Base-by-base conservation (phyloP, 2,113 vertebrate species). In the Anser cygnoides region DNA sequence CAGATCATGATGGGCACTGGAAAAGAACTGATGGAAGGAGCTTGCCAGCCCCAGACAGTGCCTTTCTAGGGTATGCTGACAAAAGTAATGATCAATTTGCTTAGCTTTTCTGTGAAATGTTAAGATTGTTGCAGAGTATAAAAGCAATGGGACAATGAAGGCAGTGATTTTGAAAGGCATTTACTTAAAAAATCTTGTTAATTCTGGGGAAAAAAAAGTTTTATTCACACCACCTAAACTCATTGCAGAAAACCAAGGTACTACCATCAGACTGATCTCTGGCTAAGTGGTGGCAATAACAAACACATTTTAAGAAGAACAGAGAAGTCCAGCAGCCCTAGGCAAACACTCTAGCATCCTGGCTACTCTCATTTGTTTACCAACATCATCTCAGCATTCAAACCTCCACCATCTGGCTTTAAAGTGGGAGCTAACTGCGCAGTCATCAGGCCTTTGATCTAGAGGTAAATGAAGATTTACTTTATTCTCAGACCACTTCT, bases 381-480 rank as follows among this genome's bases (percentile, higher is more conserved):
- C 67, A 84, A 55, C 31, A 61, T 87, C 46, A 55, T 87, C 43
- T 93, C 59, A 43, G 28, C 54, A 90, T 92, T 96, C 71, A 80
- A 80, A 90, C 17, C 50, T 55, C 46, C 50, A 73, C 23, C 26
- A n/a, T 74, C 70, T 79, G 71, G 43, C 58, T 88, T 81, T 76
- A 57, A 84, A 91, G 65, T 41, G 31, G 62, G n/a, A 83, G 72
- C 74, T 74, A 83, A 61, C n/a, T 71, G 79, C 76, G 62, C 46
- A 94, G 74, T 58, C 12, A 10, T 68, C 28, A 35, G 6, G 44
- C 86, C 65, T 89, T 83, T 68, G 81, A 89, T 88, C 92, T 91
- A 67, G 85, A 92, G 75, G 92, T 97, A 87, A 95, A 94, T 87
- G 78, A 96, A 94, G 84, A 95, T 92, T 92, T 92, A 91, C 67